Conservation (phyloP, 92 coral and sea anemone species). For the Parazoanthus darwini region DNA sequence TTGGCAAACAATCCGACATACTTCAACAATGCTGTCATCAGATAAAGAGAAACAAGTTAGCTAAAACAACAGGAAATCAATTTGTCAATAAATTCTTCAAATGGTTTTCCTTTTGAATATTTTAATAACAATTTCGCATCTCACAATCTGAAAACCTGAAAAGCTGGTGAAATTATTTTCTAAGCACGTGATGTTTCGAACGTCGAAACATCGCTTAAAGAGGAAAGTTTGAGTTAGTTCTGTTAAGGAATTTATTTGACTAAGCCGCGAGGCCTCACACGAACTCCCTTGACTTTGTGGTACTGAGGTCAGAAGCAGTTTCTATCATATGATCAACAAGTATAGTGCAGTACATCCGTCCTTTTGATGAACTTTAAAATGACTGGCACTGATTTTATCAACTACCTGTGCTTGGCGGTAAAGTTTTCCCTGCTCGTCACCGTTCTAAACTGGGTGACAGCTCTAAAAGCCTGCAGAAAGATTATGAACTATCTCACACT, state of each 20-base stretch:
- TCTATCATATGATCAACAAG: slow-evolving; percentile 26
- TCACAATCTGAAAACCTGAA: neutral
- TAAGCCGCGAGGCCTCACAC: slow-evolving; percentile 8
- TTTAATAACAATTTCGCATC: neutral
- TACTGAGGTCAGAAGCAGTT: neutral
- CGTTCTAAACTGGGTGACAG: slow-evolving; percentile 29
- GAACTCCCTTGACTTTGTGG: neutral
- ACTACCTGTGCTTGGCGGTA: neutral
- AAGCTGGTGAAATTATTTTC: neutral
- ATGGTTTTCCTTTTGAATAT: slow-evolving; percentile 37
- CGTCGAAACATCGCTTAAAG: neutral
- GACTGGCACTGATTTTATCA: slow-evolving; percentile 39
- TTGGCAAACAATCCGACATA: slow-evolving; percentile 38
- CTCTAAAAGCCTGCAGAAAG: slow-evolving; percentile 36
- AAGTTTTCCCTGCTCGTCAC: neutral
- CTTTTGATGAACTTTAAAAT: slow-evolving; percentile 3
- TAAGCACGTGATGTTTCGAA: neutral
- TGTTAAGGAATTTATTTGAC: neutral
- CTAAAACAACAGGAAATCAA: slow-evolving; percentile 64
- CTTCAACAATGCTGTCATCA: slow-evolving; percentile 61
- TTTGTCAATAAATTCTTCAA: slow-evolving; percentile 58
- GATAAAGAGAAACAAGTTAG: slow-evolving; percentile 44
- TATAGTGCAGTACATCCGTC: neutral
- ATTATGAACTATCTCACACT: neutral
- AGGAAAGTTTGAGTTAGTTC: neutral